Conservation (phyloP, 2,113 vertebrate species). For the Menura novaehollandiae region DNA sequence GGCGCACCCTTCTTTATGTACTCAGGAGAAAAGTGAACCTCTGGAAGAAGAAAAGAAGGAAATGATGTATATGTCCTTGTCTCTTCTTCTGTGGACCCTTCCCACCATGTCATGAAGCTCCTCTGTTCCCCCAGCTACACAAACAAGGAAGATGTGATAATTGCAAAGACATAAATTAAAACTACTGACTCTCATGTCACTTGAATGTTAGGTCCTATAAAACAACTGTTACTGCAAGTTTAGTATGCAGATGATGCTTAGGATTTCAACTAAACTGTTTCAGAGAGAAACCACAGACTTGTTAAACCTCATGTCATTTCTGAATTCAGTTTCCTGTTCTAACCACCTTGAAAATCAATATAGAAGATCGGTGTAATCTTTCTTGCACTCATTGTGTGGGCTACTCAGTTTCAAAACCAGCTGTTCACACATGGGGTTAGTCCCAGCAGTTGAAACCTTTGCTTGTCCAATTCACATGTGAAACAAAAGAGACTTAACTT, state of each 20-base stretch:
- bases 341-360: conserved; percentile 1
- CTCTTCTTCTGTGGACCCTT: not conserved
- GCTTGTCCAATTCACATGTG: not conserved
- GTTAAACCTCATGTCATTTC: not conserved
- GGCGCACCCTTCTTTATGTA: not conserved
- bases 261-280: not conserved
- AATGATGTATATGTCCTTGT: not conserved
- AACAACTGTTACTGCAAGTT: not conserved
- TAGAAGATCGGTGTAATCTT: not conserved
- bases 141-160: not conserved
- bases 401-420: conserved; percentile 27
- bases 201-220: not conserved
- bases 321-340: not conserved
- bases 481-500: not conserved
- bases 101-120: not conserved
- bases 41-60: not conserved
- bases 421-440: conserved; percentile 4
- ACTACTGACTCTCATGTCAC: not conserved
- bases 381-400: not conserved
- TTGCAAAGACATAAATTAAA: not conserved
- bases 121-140: not conserved
- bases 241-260: not conserved
- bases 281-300: not conserved
- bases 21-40: not conserved
- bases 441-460: conserved; percentile 40